phyloP scores from a whole-genome alignment of 2,888 invertebrate genomes.

The Eupeodes luniger region DNA sequence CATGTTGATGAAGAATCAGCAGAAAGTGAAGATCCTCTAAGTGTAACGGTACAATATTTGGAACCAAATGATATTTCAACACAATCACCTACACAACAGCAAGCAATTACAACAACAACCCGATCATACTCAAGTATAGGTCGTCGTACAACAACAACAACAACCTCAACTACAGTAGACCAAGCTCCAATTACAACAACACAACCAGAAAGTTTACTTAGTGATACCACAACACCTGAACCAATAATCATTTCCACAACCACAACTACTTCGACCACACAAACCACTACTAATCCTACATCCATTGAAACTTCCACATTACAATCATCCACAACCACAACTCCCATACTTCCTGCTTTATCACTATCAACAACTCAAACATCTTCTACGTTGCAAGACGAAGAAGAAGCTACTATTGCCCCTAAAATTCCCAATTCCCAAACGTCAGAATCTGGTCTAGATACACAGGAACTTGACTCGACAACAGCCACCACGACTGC shows the following conservation, averaged over 20 bases:
- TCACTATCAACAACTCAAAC: conserved; percentile 55
- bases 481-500: conserved; percentile 77
- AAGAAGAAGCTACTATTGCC: conserved; percentile 54
- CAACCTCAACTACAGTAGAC: conserved; percentile 78
- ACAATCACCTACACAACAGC: conserved; percentile 81
- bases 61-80: conserved; percentile 80
- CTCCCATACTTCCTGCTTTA: conserved; percentile 71
- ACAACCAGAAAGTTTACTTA: conserved; percentile 77
- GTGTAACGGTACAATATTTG: conserved; percentile 82
- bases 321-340: conserved; percentile 76
- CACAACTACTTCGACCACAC: conserved; percentile 77
- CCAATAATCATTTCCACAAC: conserved; percentile 80
- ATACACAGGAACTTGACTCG: conserved; percentile 77
- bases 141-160: conserved; percentile 80
- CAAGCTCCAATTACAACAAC: conserved; percentile 63
- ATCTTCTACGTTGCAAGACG: conserved; percentile 50
- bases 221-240: conserved; percentile 80
- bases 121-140: conserved; percentile 82
- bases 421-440: conserved; percentile 63
- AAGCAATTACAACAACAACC: conserved; percentile 80
- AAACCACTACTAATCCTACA: conserved; percentile 77
- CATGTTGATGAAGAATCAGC: conserved; percentile 76
- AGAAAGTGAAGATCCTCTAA: conserved; percentile 79
- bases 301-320: conserved; percentile 70
- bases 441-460: conserved; percentile 78